Evolutionary conservation across 2,113 vertebrate species (phyloP).

Genomic region (Dicerorhinus sumatrensis): DNA sequence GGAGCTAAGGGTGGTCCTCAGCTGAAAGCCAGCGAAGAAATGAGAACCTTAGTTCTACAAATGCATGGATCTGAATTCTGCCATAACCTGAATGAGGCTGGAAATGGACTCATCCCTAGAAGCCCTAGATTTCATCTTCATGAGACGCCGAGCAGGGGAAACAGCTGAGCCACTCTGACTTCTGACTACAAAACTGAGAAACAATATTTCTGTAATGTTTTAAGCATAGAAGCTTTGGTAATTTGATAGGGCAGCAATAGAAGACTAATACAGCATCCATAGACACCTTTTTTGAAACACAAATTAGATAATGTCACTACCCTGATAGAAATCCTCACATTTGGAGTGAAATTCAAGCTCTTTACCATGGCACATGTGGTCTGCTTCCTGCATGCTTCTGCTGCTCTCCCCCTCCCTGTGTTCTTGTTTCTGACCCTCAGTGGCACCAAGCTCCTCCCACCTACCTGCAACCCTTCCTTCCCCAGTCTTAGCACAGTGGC

Average conservation of each 20-base stretch:
- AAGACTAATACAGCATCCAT: neutral
- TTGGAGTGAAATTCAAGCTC: neutral
- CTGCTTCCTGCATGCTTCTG: neutral
- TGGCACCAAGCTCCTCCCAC: too few species aligned
- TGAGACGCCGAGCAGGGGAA: neutral
- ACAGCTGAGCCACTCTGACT: neutral
- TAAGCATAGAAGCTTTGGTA: neutral
- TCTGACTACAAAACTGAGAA: neutral
- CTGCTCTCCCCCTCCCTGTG: neutral
- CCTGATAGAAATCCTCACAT: neutral
- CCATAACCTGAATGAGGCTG: neutral
- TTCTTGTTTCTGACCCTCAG: conserved; percentile 83
- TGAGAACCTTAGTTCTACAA: neutral
- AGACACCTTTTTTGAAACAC: neutral
- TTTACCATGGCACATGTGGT: neutral
- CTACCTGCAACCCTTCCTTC: neutral
- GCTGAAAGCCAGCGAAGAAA: neutral
- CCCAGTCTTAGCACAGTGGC: neutral
- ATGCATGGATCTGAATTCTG: neutral
- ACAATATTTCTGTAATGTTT: neutral
- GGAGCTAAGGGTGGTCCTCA: neutral
- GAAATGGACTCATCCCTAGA: neutral
- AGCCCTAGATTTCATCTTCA: neutral
- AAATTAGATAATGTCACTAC: neutral
- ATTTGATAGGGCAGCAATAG: neutral